Conservation (phyloP, 2,797 vertebrate genomes). For the Scolopax rusticola region DNA sequence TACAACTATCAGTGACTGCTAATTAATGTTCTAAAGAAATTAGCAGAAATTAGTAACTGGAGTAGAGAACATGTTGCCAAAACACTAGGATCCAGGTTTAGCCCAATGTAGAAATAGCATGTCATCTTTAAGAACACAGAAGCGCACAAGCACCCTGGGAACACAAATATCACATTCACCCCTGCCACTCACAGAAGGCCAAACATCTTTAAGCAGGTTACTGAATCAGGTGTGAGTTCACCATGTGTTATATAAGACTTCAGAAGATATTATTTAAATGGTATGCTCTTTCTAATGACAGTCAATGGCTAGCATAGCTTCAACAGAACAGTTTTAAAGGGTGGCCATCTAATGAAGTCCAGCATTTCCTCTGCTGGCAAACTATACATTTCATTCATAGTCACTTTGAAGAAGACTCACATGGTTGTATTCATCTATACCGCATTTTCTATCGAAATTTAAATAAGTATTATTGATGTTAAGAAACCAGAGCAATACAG, state of each 20-base stretch:
- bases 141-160: not conserved
- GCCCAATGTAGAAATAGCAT: not conserved
- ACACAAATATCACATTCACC: not conserved
- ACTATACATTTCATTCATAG: not conserved
- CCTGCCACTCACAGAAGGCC: not conserved
- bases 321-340: not conserved
- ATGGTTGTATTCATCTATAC: not conserved
- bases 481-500: not conserved
- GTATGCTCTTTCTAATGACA: not conserved
- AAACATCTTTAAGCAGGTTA: not conserved
- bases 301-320: not conserved
- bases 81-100: not conserved
- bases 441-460: not conserved
- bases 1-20: not conserved
- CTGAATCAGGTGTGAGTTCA: not conserved
- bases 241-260: fast-evolving
- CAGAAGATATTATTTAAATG: not conserved
- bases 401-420: not conserved
- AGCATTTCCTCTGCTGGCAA: not conserved
- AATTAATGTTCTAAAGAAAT: not conserved
- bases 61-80: not conserved
- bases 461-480: not conserved
- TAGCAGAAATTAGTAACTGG: not conserved
- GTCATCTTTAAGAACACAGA: not conserved
- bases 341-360: not conserved